These are phyloP conservation scores for Sebastes miniatus DNA, from an alignment of 2,797 vertebrate species.

Conservation along the genomic window DNA sequence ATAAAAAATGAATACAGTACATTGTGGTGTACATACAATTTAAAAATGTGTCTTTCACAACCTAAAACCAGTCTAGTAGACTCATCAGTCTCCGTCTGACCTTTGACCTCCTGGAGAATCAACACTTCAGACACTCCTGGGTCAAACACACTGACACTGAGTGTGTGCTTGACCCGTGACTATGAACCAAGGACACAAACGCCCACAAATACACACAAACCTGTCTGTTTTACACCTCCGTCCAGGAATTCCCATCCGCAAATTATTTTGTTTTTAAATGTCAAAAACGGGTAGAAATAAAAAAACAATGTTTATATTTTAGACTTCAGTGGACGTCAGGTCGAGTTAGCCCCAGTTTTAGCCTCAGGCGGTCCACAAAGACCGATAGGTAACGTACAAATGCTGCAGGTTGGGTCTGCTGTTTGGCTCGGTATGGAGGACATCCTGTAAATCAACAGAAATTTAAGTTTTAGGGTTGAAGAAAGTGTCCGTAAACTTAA, in stretches of 20 bases:
- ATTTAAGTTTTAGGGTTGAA: too few relatives aligned
- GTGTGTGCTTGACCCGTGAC: conserved; percentile 59
- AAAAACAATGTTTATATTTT: not conserved
- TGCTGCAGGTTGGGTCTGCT: too few relatives aligned
- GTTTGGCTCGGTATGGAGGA: too few relatives aligned
- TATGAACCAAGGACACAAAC: not conserved
- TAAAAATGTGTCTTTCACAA: not conserved
- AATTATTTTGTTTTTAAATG: not conserved
- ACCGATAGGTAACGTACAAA: too few relatives aligned
- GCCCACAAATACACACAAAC: not conserved
- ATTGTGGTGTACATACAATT: fast-evolving
- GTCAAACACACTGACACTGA: conserved; percentile 40
- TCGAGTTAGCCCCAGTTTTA: too few relatives aligned
- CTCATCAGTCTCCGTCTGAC: conserved; percentile 42
- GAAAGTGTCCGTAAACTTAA: too few relatives aligned
- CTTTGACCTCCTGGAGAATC: conserved; percentile 53
- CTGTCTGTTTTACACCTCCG: not conserved
- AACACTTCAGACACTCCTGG: conserved; percentile 53
- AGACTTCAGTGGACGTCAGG: too few relatives aligned
- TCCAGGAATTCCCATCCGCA: not conserved
- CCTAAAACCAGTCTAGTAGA: not conserved
- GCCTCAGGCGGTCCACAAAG: too few relatives aligned
- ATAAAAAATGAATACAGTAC: not conserved
- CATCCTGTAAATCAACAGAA: too few relatives aligned
- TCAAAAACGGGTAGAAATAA: not conserved